Conservation (phyloP, 2,113 vertebrate species). For the Syngnathoides biaculeatus region DNA sequence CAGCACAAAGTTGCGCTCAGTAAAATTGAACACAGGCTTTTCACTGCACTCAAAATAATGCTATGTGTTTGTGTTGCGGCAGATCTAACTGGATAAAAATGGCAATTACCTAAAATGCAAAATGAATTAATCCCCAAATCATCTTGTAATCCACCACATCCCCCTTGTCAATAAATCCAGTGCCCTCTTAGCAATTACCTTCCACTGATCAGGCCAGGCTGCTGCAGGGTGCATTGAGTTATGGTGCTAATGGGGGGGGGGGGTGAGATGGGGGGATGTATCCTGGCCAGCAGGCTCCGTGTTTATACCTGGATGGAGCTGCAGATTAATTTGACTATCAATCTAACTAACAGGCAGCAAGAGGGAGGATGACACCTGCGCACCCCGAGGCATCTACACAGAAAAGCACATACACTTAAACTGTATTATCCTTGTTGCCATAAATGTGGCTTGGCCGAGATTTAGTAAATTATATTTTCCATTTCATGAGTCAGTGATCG, state of each 20-base stretch:
- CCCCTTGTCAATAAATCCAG: conserved; percentile 55
- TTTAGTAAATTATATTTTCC: neutral
- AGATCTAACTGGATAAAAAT: conserved; percentile 4
- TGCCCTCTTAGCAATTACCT: conserved; percentile 56
- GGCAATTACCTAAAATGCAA: conserved; percentile 38
- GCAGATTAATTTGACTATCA: conserved; percentile 66
- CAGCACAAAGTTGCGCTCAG: neutral
- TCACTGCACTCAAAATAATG: neutral
- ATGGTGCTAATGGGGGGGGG: conserved; percentile 58
- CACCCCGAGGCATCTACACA: conserved; percentile 22
- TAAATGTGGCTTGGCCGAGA: neutral
- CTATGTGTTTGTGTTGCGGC: neutral
- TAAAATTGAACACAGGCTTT: neutral
- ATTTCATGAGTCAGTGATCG: conserved; percentile 8
- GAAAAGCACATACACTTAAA: neutral
- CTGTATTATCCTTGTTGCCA: neutral
- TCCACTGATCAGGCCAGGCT: conserved; percentile 52
- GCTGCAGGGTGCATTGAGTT: conserved; percentile 61
- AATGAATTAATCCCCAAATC: conserved; percentile 54
- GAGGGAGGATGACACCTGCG: conserved; percentile 4
- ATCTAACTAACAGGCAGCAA: conserved; percentile 56
- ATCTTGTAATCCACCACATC: conserved; percentile 43
- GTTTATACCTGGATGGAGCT: conserved; percentile 64
- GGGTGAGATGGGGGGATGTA: too few relatives aligned
- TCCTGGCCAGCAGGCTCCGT: conserved; percentile 59